Evolutionary conservation across 2,888 invertebrate species (phyloP).

Genomic region (Melieria crassipennis): DNA sequence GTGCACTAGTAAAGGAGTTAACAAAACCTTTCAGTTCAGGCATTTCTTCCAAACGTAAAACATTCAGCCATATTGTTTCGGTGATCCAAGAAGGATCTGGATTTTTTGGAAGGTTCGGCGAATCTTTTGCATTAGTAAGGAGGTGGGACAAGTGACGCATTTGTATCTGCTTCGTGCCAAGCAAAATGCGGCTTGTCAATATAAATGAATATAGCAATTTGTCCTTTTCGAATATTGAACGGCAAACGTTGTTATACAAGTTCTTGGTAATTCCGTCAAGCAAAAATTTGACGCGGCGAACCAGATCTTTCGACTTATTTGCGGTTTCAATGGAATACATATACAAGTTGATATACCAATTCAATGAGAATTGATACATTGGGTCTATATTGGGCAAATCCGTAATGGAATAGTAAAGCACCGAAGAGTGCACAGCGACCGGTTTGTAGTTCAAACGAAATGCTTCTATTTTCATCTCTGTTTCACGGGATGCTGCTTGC

Average conservation of each 20-base stretch:
- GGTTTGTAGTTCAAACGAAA: slow-evolving; percentile 85
- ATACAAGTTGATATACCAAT: slow-evolving; percentile 86
- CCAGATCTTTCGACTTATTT: slow-evolving; percentile 73
- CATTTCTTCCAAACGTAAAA: slow-evolving; percentile 77
- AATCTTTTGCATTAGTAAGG: slow-evolving; percentile 72
- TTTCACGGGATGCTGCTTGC: slow-evolving; percentile 84
- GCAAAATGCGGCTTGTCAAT: slow-evolving; percentile 74
- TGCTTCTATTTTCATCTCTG: slow-evolving; percentile 83
- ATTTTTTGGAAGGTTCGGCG: slow-evolving; percentile 66
- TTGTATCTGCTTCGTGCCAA: slow-evolving; percentile 72
- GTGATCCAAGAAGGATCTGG: slow-evolving; percentile 86
- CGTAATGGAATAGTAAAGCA: slow-evolving; percentile 87
- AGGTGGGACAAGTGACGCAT: slow-evolving; percentile 78
- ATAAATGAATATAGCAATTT: slow-evolving; percentile 87
- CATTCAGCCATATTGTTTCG: slow-evolving; percentile 81
- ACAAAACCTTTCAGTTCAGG: slow-evolving; percentile 73
- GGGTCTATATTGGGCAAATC: slow-evolving; percentile 90
- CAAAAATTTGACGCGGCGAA: slow-evolving; percentile 79
- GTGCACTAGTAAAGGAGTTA: slow-evolving; percentile 69
- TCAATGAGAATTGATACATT: slow-evolving; percentile 95
- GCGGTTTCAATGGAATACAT: slow-evolving; percentile 65
- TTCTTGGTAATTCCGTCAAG: slow-evolving; percentile 84
- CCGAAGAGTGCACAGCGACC: slow-evolving; percentile 86
- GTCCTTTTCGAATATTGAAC: slow-evolving; percentile 89
- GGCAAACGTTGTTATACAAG: slow-evolving; percentile 86